Base-by-base conservation (phyloP, 2,113 vertebrate species). In the Atractosteus spatula region DNA sequence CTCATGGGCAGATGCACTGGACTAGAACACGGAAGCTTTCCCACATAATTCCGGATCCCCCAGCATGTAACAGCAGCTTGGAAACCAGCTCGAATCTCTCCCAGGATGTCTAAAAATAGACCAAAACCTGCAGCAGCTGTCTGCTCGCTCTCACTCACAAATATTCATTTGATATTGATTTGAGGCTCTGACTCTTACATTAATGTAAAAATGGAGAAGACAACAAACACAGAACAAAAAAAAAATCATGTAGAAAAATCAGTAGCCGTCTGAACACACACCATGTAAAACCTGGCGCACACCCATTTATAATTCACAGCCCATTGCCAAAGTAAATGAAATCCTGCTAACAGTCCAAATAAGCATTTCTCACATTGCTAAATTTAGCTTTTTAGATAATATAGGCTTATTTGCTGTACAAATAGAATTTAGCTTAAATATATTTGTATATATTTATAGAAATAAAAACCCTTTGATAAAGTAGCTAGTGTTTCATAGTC, bases 381-480 rank as follows among this genome's bases (percentile, higher is more conserved):
- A 74, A 74, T 69, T 71, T 59, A 57, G 55, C 66, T 66, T 77
- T n/a, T 59, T 59, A 13, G 5, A 16, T 59, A n/a, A 7, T 59
- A 3, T 14, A 67, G 41, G 55, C 51, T 41, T 62, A 72, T 55
- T 17, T 74, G 77, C 62, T 75, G 77, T 69, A 79, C 68, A 84
- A 81, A 85, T 77, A 83, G 64, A 84, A 82, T 78, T 80, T 71
- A 75, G 80, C 83, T 86, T 86, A 84, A 85, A 87, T 88, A 85
- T 44, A 55, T 73, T 77, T 78, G 78, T 84, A 84, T 41, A 79
- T 78, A 82, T 80, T 75, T 78, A 75, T 63, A 77, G 76, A 54
- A 73, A 75, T 72, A 69, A 51, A 51, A 51, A 51, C 5, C 47
- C 3, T 51, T 29, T 29, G 29, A 2, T 7, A 51, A 51, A 10